Percentiles rank a stretch among this genome's conserved stretches.
phyloP scores from a whole-genome alignment of 2,797 vertebrate species.

The Catharus ustulatus region DNA sequence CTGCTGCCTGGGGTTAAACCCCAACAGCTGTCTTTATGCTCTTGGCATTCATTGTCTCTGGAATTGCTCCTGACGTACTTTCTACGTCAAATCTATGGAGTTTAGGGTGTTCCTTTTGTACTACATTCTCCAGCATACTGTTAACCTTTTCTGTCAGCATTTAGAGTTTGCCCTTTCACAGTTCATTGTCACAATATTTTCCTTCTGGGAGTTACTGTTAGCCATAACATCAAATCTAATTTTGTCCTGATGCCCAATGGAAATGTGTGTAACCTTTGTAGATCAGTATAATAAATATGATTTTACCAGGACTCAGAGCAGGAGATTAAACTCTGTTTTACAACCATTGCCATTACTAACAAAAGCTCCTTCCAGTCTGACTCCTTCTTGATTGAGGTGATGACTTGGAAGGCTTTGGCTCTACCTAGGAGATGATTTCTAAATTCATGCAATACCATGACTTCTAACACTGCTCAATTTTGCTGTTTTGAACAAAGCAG shows the following conservation, averaged over 20 bases:
- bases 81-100: neutral
- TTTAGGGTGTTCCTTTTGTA: slow-evolving; percentile 1
- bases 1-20: neutral
- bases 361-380: neutral
- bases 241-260: slow-evolving; percentile 34
- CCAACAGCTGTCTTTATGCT: neutral
- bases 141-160: slow-evolving; percentile 61
- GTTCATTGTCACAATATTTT: slow-evolving; percentile 53
- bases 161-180: slow-evolving; percentile 53
- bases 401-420: neutral
- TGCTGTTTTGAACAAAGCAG: neutral
- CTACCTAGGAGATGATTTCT: neutral
- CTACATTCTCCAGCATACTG: neutral
- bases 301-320: neutral
- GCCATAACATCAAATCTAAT: slow-evolving; percentile 40
- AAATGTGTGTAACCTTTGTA: slow-evolving; percentile 57
- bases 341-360: neutral
- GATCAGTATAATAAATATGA: neutral
- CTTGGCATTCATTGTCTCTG: neutral
- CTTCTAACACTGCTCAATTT: neutral
- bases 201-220: slow-evolving; percentile 27
- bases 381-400: neutral
- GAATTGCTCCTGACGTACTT: neutral
- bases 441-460: neutral
- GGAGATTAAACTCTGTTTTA: slow-evolving; percentile 8